Percentiles rank a stretch among this genome's conserved stretches.
Evolutionary conservation across 1,140 invertebrate genomes (phyloP).

Genomic region (Pinna nobilis): DNA sequence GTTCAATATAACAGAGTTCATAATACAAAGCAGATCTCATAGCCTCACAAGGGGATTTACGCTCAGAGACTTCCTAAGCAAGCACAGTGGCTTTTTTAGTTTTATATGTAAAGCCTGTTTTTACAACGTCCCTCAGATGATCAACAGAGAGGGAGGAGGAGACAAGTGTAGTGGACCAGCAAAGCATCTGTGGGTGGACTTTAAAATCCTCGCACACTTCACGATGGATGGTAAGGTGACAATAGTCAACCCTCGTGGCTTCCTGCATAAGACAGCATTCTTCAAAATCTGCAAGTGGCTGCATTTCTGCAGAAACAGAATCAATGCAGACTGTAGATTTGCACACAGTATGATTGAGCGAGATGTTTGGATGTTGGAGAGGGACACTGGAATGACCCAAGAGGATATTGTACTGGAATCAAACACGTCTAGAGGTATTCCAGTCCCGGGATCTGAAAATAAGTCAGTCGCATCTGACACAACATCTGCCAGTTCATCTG

Average conservation of each 20-base stretch:
- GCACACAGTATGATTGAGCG: constrained; percentile 69
- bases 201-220: constrained; percentile 61
- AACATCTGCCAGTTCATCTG: constrained; percentile 10
- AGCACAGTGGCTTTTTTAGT: constrained; percentile 61
- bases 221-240: constrained; percentile 49
- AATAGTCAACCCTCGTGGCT: constrained; percentile 56
- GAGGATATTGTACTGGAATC: constrained; percentile 58
- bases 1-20: constrained; percentile 66
- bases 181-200: constrained; percentile 58
- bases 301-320: constrained; percentile 54
- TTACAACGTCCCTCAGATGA: constrained; percentile 48
- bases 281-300: constrained; percentile 66
- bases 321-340: constrained; percentile 56
- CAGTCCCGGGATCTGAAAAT: neutral
- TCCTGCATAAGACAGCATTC: constrained; percentile 64
- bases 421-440: constrained; percentile 25
- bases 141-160: constrained; percentile 38
- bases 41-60: constrained; percentile 41
- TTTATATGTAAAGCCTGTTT: constrained; percentile 66
- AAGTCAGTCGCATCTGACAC: neutral
- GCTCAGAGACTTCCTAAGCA: constrained; percentile 51
- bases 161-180: constrained; percentile 45
- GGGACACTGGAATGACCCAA: constrained; percentile 57
- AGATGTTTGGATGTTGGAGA: constrained; percentile 69
- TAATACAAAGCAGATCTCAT: constrained; percentile 54